Evolutionary conservation across 2,888 invertebrate species (phyloP), one percentile per base, ranked within the genome.

Genomic region (Drosophila infuscata): DNA sequence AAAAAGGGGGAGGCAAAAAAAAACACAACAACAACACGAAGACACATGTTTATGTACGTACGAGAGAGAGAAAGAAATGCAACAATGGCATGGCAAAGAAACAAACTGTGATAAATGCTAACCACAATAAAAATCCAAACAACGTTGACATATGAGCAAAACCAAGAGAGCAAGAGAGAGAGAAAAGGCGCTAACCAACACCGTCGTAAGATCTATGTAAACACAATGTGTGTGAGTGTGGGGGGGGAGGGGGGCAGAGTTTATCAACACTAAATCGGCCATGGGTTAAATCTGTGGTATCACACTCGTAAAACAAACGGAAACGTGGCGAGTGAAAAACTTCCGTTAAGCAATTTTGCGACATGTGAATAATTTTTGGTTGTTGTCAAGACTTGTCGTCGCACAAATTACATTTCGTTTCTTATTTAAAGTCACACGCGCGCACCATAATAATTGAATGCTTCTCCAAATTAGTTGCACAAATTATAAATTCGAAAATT

Each of bases 51-150:
- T 12, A 32, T 60, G 12, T 11, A 43, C 35, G 33, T 38, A 11
- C 43, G 36, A 35, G 11, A 30, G 20, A 46, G 6, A 49, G 49
- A 51, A 53, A 54, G 58, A 20, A 77, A 64, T 74, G 77, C 71
- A 84, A 88, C 74, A 89, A 77, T 79, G 69, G 74, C 71, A 83
- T 72, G 65, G 74, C 73, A 81, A 75, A 69, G 70, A 71, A 70
- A 71, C 60, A 72, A 66, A 68, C 60, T 49, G 41, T 46, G 74
- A 68, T 56, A 82, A 82, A 69, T 58, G 64, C 65, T 58, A 70
- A 75, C 46, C 63, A 75, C 65, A 69, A 73, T 59, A 62, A 64
- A 69, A 64, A 57, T 65, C 66, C 36, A 75, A 63, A 60, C 46
- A 52, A 35, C 59, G 63, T 73, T 73, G 82, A 83, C 78, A 73